Evolutionary conservation across 2,113 vertebrate species (phyloP), one percentile per base, ranked within the genome.

Genomic region (Bostrychus sinensis): DNA sequence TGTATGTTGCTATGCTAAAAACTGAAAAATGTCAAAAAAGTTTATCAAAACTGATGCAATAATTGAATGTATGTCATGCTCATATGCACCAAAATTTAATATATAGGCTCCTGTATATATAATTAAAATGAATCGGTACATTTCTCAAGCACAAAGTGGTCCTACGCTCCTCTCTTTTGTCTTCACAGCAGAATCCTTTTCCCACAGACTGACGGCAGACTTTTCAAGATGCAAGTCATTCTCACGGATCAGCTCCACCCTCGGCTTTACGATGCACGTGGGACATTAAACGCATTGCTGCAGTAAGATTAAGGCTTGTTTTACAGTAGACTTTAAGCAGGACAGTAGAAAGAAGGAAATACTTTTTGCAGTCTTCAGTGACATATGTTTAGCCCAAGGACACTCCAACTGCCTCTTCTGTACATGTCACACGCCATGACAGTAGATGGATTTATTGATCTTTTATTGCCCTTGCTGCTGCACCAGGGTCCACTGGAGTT

Each of bases 181-280:
- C 32, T 10, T n/a, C n/a, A n/a, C n/a, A n/a, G n/a, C n/a, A n/a
- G n/a, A n/a, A n/a, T n/a, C n/a, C n/a, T n/a, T n/a, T 28, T n/a
- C 26, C 50, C 50, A 54, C 25, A 30, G 50, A 30, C 26, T 32
- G 50, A 53, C n/a, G 37, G 41, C 12, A 20, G 17, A 53, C 58
- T n/a, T 75, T 71, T 78, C 63, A n/a, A 77, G 61, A 80, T 78
- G 48, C 55, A 77, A 37, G 51, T 50, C 69, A 57, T 20, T 57
- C 46, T 2, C 12, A 17, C 77, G 42, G 55, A 68, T 28, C 51
- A 39, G 45, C 55, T 66, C 64, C 67, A 48, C 56, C 68, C 62
- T 51, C 5, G 28, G 3, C 2, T 7, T 36, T 12, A 61, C 28
- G 19, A 66, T 30, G 13, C 54, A 46, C 7, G 3, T 26, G 38